Evolutionary conservation across 2,113 vertebrate genomes (phyloP).

Genomic region (Alectura lathami): DNA sequence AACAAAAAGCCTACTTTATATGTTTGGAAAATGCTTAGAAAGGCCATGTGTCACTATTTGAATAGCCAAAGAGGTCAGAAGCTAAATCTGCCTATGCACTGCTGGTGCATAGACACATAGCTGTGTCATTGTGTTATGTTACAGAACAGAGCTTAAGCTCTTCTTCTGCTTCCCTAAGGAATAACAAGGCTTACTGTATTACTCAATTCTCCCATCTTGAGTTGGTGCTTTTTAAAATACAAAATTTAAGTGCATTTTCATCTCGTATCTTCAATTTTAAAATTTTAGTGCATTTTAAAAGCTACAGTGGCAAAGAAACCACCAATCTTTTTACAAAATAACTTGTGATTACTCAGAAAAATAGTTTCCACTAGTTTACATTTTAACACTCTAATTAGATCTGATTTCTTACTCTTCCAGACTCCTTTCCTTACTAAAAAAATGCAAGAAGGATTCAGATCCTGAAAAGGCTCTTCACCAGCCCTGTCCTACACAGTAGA

Average conservation of each 20-base stretch:
- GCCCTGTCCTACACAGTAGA: background rate
- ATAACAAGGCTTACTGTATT: background rate
- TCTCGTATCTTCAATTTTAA: background rate
- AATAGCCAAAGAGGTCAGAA: background rate
- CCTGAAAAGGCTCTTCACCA: background rate
- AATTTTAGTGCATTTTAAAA: background rate
- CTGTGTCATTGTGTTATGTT: background rate
- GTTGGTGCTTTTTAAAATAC: background rate
- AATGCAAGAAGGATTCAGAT: background rate
- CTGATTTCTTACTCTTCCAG: background rate
- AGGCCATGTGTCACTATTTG: background rate
- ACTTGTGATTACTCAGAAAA: background rate
- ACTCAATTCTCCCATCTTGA: background rate
- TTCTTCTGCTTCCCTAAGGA: background rate
- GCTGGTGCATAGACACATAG: background rate
- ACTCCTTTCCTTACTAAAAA: background rate
- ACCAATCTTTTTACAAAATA: background rate
- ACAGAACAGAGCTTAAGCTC: background rate
- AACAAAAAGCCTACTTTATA: background rate
- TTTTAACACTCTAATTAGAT: background rate
- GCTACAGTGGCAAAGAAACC: background rate
- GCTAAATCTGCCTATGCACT: background rate
- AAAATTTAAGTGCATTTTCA: background rate
- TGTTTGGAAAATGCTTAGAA: background rate
- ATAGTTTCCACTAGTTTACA: background rate